Conservation (phyloP, 1,140 invertebrate genomes). For the Wiebesia pumilae region DNA sequence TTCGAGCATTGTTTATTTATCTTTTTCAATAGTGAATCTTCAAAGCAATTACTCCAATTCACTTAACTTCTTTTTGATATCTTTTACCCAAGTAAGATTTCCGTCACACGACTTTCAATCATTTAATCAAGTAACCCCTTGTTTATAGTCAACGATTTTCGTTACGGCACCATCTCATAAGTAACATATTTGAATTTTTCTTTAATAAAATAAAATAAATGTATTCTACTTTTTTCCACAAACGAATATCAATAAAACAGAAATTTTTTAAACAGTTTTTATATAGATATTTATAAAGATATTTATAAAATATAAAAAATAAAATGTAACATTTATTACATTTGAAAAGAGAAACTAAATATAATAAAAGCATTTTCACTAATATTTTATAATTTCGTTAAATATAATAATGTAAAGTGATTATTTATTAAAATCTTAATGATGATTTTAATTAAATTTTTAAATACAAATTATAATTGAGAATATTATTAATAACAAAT, state of each 20-base stretch:
- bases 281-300: no score
- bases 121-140: conserved; percentile 31
- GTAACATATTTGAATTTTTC: not conserved
- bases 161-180: not conserved
- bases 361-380: no score
- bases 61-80: conserved; percentile 38
- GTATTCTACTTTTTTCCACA: not conserved
- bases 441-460: no score
- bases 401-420: no score
- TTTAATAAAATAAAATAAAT: not conserved
- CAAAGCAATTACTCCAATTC: conserved; percentile 35
- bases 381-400: no score
- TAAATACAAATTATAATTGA: no score
- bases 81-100: conserved; percentile 11
- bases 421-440: no score
- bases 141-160: conserved; percentile 34
- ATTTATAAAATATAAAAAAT: no score
- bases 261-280: no score
- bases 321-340: no score
- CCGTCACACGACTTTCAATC: not conserved
- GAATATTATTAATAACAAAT: no score
- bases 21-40: conserved; percentile 40
- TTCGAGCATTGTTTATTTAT: conserved; percentile 24
- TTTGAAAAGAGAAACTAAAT: no score
- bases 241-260: not conserved